Evolutionary conservation across 1,140 invertebrate genomes (phyloP).

Genomic region (Neoseiulus cucumeris): DNA sequence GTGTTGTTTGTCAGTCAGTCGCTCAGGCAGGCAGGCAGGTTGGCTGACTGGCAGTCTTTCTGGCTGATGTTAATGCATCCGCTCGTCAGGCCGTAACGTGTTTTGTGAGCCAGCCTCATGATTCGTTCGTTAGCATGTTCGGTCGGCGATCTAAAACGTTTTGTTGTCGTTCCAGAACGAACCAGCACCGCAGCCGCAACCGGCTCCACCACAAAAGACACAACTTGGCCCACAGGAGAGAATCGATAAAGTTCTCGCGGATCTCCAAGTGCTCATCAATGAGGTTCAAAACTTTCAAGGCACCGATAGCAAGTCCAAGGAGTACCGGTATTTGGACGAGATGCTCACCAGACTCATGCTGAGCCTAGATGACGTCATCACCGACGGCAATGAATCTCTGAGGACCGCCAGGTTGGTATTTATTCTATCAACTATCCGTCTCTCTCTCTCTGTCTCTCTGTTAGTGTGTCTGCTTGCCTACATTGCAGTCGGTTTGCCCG

Average conservation of each 20-base stretch:
- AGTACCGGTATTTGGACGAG: constrained; percentile 72
- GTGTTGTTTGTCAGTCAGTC: too few relatives aligned
- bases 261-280: constrained; percentile 50
- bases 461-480: too few relatives aligned
- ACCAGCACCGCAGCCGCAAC: constrained; percentile 27
- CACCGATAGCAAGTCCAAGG: constrained; percentile 48
- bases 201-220: constrained; percentile 31
- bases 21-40: too few relatives aligned
- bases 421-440: too few relatives aligned
- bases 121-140: too few relatives aligned
- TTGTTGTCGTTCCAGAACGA: not conserved
- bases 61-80: too few relatives aligned
- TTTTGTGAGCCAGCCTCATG: too few relatives aligned
- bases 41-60: too few relatives aligned
- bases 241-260: constrained; percentile 54
- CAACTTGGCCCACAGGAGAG: constrained; percentile 33
- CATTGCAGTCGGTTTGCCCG: too few relatives aligned
- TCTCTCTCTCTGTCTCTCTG: too few relatives aligned
- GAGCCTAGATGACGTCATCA: constrained; percentile 73
- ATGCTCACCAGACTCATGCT: constrained; percentile 79
- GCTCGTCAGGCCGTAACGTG: too few relatives aligned
- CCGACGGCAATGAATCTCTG: constrained; percentile 53
- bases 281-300: constrained; percentile 57
- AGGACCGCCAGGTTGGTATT: not conserved
- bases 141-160: too few relatives aligned